Percentiles rank a stretch among this genome's conserved stretches.
phyloP scores from a whole-genome alignment of 37 sponge, comb jelly and placozoan genomes.

The Theonella swinhoei region DNA sequence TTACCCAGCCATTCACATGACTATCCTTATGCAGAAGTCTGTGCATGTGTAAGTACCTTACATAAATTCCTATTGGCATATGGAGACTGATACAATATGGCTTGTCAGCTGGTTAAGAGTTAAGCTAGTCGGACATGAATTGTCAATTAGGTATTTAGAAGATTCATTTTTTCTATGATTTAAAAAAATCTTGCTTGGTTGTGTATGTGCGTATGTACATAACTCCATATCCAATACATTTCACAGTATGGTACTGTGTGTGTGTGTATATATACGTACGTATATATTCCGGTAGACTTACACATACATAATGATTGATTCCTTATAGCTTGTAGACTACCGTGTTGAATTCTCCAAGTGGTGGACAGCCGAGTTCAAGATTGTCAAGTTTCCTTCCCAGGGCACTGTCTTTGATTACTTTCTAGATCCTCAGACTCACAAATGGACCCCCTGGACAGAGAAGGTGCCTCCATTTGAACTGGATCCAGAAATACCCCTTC shows the following conservation, averaged over 20 bases:
- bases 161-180: neutral
- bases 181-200: neutral
- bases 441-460: slow-evolving; percentile 92
- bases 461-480: slow-evolving; percentile 91
- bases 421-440: slow-evolving; percentile 81
- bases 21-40: too few species aligned
- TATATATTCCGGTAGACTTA: neutral
- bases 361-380: slow-evolving; percentile 97
- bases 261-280: neutral
- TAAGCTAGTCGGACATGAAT: too few species aligned
- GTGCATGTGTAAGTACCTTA: too few species aligned
- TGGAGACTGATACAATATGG: too few species aligned
- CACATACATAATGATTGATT: neutral
- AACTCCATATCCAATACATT: too few species aligned
- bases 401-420: slow-evolving; percentile 99
- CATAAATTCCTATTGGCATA: too few species aligned
- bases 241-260: too few species aligned
- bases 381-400: slow-evolving; percentile 96
- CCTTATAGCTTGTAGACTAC: slow-evolving; percentile 87
- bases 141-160: too few species aligned
- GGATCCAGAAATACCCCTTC: slow-evolving; percentile 96
- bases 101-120: too few species aligned
- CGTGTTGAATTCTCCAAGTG: slow-evolving; percentile 98
- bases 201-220: too few species aligned
- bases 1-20: too few species aligned